These are phyloP conservation scores for Conomelus anceps DNA, from an alignment of 2,888 invertebrate genomes.

Conservation along the genomic window DNA sequence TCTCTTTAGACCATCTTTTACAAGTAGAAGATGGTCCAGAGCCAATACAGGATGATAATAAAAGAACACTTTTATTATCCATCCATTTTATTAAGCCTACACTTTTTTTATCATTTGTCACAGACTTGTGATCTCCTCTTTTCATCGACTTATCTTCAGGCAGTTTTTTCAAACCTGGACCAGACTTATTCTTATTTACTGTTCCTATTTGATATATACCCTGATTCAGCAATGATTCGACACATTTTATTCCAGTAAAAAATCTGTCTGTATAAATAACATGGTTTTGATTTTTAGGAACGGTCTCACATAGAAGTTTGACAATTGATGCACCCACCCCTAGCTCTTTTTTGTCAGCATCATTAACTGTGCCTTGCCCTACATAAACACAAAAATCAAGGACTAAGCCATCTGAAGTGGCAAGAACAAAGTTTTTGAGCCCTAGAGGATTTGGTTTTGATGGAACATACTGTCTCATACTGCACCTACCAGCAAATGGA, in stretches of 20 bases:
- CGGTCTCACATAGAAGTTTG: not conserved
- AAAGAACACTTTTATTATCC: not conserved
- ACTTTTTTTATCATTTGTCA: not conserved
- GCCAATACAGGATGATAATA: conserved; percentile 7
- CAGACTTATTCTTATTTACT: not conserved
- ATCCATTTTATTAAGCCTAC: conserved; percentile 2
- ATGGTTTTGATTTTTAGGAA: not conserved
- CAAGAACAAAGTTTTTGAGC: conserved; percentile 9
- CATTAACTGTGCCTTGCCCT: not conserved
- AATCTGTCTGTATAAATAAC: conserved; percentile 9
- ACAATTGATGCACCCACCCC: conserved; percentile 13
- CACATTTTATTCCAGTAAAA: conserved; percentile 10
- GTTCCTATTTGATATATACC: not conserved
- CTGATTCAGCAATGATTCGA: not conserved
- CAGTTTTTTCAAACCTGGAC: not conserved
- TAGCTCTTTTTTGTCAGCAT: not conserved
- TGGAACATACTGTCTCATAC: not conserved
- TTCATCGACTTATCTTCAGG: not conserved
- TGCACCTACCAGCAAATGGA: conserved; percentile 8
- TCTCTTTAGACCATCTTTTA: conserved; percentile 5
- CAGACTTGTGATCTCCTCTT: not conserved
- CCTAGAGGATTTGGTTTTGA: conserved; percentile 13
- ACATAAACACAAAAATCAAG: conserved; percentile 1
- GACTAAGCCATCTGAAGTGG: not conserved
- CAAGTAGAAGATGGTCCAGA: not conserved